phyloP scores from a whole-genome alignment of 2,113 vertebrate species.

The Sinocyclocheilus rhinocerous region DNA sequence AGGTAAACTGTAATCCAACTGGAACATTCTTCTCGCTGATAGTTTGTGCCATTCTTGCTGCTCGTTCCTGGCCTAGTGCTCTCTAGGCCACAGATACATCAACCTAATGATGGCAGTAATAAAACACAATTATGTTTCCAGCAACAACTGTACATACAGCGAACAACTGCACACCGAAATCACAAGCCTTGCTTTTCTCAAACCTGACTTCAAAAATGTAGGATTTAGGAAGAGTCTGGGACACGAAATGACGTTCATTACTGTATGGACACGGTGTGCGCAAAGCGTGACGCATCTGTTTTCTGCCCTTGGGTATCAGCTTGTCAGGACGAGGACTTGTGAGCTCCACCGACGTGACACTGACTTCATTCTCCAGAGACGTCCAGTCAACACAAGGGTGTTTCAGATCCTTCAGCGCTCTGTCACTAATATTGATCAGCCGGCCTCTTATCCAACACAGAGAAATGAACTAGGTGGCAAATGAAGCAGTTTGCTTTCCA shows the following conservation, averaged over 20 bases:
- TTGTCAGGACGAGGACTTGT: neutral
- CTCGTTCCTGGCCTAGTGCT: neutral
- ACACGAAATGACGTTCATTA: neutral
- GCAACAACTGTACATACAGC: slow-evolving; percentile 42
- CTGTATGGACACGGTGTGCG: slow-evolving; percentile 23
- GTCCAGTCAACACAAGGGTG: slow-evolving; percentile 20
- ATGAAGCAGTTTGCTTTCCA: slow-evolving; percentile 34
- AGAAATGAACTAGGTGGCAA: slow-evolving; percentile 38
- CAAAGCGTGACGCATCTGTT: neutral
- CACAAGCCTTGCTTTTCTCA: slow-evolving; percentile 4
- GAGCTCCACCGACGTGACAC: neutral
- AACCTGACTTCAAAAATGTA: neutral
- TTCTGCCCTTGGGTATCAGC: neutral
- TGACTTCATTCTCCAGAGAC: slow-evolving; percentile 47
- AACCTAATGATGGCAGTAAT: slow-evolving; percentile 20
- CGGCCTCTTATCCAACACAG: slow-evolving; percentile 28
- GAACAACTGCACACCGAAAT: neutral
- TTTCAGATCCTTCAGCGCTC: slow-evolving; percentile 42
- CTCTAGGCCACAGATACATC: slow-evolving; percentile 30
- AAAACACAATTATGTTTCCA: slow-evolving; percentile 44
- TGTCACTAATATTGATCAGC: slow-evolving; percentile 48
- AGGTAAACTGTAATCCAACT: slow-evolving; percentile 43
- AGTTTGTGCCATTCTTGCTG: slow-evolving; percentile 21
- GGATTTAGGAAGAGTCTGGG: neutral
- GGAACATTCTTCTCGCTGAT: slow-evolving; percentile 16